Evolutionary conservation across 2,113 vertebrate species (phyloP).

Genomic region (Tenrec ecaudatus): DNA sequence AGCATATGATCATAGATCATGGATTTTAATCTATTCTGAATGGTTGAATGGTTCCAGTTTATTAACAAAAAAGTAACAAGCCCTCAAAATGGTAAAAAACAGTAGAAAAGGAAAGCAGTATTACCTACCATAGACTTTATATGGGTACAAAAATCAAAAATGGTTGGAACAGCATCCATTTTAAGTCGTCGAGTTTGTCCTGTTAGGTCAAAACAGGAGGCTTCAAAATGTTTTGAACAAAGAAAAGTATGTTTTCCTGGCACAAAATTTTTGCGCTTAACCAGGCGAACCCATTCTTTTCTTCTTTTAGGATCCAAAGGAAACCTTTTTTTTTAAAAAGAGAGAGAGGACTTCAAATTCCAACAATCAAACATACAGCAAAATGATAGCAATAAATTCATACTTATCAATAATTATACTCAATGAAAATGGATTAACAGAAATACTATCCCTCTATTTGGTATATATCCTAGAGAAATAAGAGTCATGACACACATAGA

Average conservation of each 20-base stretch:
- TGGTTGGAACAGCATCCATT: conserved; percentile 78
- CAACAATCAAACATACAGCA: conserved; percentile 3
- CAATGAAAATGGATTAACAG: too few species aligned
- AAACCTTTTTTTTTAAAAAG: conserved; percentile 73
- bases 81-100: conserved; percentile 33
- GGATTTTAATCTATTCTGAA: conserved; percentile 26
- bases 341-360: conserved; percentile 66
- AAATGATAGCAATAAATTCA: too few species aligned
- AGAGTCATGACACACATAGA: too few species aligned
- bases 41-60: conserved; percentile 28
- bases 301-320: conserved; percentile 78
- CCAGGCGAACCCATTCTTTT: conserved; percentile 78
- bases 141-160: conserved; percentile 83
- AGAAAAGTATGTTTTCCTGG: conserved; percentile 82
- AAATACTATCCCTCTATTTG: too few species aligned
- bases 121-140: conserved; percentile 77
- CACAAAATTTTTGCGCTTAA: conserved; percentile 81
- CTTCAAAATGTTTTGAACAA: conserved; percentile 80
- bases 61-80: conserved; percentile 46
- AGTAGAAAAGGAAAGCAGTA: conserved; percentile 40
- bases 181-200: conserved; percentile 78
- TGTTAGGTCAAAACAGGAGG: conserved; percentile 81
- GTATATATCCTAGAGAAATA: too few species aligned
- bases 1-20: neutral
- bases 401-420: too few species aligned